Evolutionary conservation across 2,888 invertebrate genomes (phyloP).

Genomic region (Melieria omissa): DNA sequence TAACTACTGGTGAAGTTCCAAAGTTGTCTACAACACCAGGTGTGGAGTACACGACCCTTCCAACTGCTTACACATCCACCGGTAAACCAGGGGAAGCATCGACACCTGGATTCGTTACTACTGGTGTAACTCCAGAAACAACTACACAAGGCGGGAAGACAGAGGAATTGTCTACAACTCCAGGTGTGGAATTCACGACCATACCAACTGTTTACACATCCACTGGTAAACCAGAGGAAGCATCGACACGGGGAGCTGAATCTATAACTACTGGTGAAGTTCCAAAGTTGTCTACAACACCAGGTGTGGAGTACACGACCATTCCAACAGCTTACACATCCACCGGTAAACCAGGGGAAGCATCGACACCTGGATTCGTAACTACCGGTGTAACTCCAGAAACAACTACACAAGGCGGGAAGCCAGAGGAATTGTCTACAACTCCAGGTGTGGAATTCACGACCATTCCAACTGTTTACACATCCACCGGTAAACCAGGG

Average conservation of each 20-base stretch:
- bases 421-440: not conserved
- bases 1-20: not conserved
- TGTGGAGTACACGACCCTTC: not conserved
- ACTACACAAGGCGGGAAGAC: constrained; percentile 15
- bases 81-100: not conserved
- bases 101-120: not conserved
- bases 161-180: not conserved
- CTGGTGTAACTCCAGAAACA: not conserved
- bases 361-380: not conserved
- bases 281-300: not conserved
- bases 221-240: not conserved
- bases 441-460: not conserved
- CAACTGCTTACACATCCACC: not conserved
- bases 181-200: not conserved
- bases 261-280: constrained; percentile 6
- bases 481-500: not conserved
- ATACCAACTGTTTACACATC: not conserved
- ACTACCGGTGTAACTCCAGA: not conserved
- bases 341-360: not conserved
- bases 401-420: constrained; percentile 15
- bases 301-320: not conserved
- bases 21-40: not conserved
- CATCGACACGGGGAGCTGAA: not conserved
- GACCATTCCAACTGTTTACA: not conserved
- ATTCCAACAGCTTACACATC: not conserved